Evolutionary conservation across 1,140 invertebrate genomes (phyloP).

Genomic region (Solen grandis): DNA sequence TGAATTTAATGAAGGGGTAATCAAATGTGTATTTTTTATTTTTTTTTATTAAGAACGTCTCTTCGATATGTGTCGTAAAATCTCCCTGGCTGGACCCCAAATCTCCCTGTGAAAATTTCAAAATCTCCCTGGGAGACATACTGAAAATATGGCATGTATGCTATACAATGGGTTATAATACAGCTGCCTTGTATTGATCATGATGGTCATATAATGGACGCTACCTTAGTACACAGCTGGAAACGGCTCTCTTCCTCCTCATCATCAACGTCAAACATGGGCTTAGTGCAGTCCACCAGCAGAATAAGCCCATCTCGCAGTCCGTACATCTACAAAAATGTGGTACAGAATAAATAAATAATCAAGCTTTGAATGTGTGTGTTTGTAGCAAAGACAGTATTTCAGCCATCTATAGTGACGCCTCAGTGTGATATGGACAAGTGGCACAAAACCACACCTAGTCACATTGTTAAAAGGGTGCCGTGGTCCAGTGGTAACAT

Average conservation of each 20-base stretch:
- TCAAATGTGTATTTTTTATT: background rate
- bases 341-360: background rate
- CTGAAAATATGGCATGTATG: background rate
- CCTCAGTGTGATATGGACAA: background rate
- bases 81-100: too few species aligned
- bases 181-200: background rate
- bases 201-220: background rate
- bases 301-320: constrained; percentile 81
- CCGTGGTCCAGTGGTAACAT: background rate
- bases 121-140: background rate
- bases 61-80: too few species aligned
- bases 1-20: too few species aligned
- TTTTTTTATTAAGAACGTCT: background rate
- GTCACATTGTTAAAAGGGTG: background rate
- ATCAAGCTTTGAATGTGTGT: constrained; percentile 2
- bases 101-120: background rate
- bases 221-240: constrained; percentile 78
- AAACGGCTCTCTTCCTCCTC: constrained; percentile 75
- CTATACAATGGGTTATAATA: background rate
- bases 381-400: background rate
- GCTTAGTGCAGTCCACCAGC: constrained; percentile 80
- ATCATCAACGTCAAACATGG: constrained; percentile 80
- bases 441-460: background rate
- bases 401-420: too few species aligned
- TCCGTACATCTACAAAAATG: constrained; percentile 31